Evolutionary conservation across 2,888 invertebrate species (phyloP), one percentile per base, ranked within the genome.

Genomic region (Gnatocerus cornutus): DNA sequence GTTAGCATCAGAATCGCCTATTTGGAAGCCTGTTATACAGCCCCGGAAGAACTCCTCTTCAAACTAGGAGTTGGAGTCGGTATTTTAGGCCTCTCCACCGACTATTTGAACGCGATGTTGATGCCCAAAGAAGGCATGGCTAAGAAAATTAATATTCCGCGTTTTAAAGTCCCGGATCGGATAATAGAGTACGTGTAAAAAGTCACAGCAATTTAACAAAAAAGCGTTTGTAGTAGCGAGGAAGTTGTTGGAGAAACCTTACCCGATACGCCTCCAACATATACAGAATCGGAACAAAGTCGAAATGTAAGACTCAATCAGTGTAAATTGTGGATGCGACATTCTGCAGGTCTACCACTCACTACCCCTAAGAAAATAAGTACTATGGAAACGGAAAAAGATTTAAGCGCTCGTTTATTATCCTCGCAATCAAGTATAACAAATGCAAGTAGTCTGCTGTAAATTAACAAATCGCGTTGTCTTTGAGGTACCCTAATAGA

Each of bases 81-180:
- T 0, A 87, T 91, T 62, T 81, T 91, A 52, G 91, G 91, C 1
- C 81, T 88, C 75, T 84, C 86, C 0, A 85, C 90, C 16, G 79
- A 84, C 6, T 78, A 84, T 48, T 89, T 89, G 73, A 90, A 91
- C 77, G 85, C 89, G 0, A 87, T 90, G 86, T 81, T 91, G 48
- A 81, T 80, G 71, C 79, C 79, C 7, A 78, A 78, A 68, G 80
- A 82, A 64, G 74, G 81, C 50, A 78, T 80, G 5, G 80, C 76
- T 4, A 78, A 76, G 10, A 8, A 50, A 10, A 50, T 67, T 7
- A 59, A 43, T 27, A 61, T 67, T 10, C 61, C 61, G n/a, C 8
- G 21, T 3, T 67, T 59, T 7, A 59, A 52, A 61, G n/a, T 61
- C 16, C 67, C 67, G 12, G 27, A 33, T 9, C 33, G 7, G 1